phyloP scores from a whole-genome alignment of 1,140 invertebrate species.

The Anastrepha obliqua region DNA sequence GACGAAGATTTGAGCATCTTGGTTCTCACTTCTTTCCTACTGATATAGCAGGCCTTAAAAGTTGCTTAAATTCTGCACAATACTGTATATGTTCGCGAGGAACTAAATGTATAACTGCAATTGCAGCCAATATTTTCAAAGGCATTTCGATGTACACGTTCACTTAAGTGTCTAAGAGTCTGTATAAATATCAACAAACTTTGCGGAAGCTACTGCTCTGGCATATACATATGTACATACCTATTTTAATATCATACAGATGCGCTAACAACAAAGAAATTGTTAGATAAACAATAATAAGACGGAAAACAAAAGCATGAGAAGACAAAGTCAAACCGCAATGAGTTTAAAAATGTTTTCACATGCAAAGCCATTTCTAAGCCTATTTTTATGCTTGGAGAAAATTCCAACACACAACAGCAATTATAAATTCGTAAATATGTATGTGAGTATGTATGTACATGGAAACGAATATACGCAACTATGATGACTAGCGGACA shows the following conservation, averaged over 20 bases:
- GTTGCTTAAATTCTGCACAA: too few relatives aligned
- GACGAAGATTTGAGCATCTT: too few relatives aligned
- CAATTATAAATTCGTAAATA: background rate
- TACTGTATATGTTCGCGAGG: too few relatives aligned
- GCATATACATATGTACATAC: background rate
- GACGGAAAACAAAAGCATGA: slow-evolving; percentile 30
- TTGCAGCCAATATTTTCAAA: too few relatives aligned
- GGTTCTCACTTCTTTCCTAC: too few relatives aligned
- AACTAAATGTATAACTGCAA: too few relatives aligned
- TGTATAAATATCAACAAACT: background rate
- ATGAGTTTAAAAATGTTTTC: background rate
- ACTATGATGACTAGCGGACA: background rate
- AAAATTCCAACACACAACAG: background rate
- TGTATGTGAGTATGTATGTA: background rate
- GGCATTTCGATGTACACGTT: background rate
- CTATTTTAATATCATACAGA: background rate
- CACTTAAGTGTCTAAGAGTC: background rate
- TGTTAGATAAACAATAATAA: slow-evolving; percentile 24
- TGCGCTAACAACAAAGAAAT: background rate
- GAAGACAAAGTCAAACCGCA: background rate
- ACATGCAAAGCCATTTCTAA: slow-evolving; percentile 21
- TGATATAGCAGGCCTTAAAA: too few relatives aligned
- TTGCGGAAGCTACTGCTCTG: slow-evolving; percentile 8
- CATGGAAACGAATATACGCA: background rate
- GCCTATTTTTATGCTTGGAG: background rate